Evolutionary conservation across 2,797 vertebrate genomes (phyloP).

Genomic region (Sebastes hubbsi): DNA sequence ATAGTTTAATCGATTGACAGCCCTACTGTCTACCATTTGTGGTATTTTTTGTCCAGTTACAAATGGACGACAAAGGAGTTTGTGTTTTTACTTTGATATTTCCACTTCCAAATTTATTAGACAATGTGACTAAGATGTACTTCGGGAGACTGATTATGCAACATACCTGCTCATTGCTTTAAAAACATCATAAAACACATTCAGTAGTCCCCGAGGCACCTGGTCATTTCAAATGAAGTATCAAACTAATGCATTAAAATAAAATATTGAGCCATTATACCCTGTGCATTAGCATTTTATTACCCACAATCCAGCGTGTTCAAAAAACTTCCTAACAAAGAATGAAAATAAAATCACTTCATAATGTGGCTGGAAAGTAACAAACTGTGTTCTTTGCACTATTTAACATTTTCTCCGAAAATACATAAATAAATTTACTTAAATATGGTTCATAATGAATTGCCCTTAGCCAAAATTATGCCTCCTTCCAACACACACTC

Average conservation of each 20-base stretch:
- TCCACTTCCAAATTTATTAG: background rate
- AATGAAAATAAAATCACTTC: background rate
- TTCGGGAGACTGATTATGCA: background rate
- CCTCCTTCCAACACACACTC: background rate
- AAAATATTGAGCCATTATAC: conserved; percentile 18
- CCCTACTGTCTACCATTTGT: background rate
- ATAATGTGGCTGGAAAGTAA: conserved; percentile 2
- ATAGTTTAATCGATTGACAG: too few species aligned
- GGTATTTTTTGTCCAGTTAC: background rate
- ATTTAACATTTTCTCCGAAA: conserved; percentile 38
- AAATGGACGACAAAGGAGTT: background rate
- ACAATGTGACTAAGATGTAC: background rate
- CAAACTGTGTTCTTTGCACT: conserved; percentile 13
- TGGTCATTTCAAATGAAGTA: conserved; percentile 1
- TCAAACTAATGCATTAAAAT: conserved; percentile 10
- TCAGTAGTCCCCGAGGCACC: background rate
- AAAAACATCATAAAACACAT: background rate
- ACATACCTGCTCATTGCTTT: background rate
- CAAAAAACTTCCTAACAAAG: background rate
- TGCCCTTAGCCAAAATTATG: conserved; percentile 4
- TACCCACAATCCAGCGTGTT: background rate
- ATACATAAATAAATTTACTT: conserved; percentile 24
- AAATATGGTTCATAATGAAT: conserved; percentile 23
- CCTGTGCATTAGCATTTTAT: conserved; percentile 15
- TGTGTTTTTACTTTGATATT: background rate